Evolutionary conservation across 2,888 invertebrate species (phyloP).

Genomic region (Cynaeus angustus): DNA sequence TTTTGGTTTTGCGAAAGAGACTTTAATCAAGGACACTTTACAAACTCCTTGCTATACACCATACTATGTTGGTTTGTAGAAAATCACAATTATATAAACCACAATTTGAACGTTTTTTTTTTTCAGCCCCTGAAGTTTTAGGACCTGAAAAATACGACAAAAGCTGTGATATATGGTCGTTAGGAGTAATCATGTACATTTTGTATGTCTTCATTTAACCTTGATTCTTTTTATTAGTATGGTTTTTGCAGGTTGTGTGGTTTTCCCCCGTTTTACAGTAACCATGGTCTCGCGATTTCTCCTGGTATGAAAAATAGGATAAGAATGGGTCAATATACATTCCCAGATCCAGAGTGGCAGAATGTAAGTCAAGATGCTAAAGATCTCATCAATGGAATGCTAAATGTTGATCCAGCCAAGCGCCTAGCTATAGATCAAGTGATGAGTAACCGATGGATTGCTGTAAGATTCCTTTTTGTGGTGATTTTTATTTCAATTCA

Average conservation of each 20-base stretch:
- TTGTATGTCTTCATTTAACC: slow-evolving; percentile 76
- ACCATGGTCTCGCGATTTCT: slow-evolving; percentile 97
- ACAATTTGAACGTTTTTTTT: slow-evolving; percentile 13
- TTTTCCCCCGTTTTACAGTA: slow-evolving; percentile 99
- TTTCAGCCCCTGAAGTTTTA: slow-evolving; percentile 81
- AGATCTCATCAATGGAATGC: slow-evolving; percentile 94
- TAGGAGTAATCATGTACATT: slow-evolving; percentile 99
- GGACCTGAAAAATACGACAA: slow-evolving; percentile 99
- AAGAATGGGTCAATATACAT: slow-evolving; percentile 96
- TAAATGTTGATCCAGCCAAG: slow-evolving; percentile 94
- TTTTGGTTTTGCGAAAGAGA: slow-evolving; percentile 99
- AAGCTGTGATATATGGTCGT: slow-evolving; percentile 99
- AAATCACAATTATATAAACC: neutral
- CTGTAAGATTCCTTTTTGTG: slow-evolving; percentile 74
- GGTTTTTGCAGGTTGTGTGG: slow-evolving; percentile 84
- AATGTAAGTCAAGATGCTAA: slow-evolving; percentile 96
- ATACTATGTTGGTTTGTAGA: slow-evolving; percentile 90
- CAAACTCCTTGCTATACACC: slow-evolving; percentile 99
- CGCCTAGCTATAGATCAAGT: slow-evolving; percentile 94
- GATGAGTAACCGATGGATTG: slow-evolving; percentile 90
- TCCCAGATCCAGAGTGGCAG: slow-evolving; percentile 96
- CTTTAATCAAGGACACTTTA: slow-evolving; percentile 86
- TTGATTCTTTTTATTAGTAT: slow-evolving; percentile 30
- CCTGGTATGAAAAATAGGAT: slow-evolving; percentile 99
- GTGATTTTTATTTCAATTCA: neutral